phyloP scores from a whole-genome alignment of 2,797 vertebrate species.

The Mormyrus proboscirostris region DNA sequence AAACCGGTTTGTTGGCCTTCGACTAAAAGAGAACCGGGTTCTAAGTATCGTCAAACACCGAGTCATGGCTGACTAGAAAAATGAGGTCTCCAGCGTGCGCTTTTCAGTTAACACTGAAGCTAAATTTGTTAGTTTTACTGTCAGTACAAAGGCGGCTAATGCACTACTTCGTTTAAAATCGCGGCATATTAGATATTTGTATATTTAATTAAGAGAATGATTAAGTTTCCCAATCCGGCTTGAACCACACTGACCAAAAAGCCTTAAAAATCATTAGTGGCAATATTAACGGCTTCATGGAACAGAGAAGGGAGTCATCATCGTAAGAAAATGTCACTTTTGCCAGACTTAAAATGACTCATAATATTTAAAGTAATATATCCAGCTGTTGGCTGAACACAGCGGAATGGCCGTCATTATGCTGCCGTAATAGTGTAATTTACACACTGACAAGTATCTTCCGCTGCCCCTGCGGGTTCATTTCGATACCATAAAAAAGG shows the following conservation, averaged over 20 bases:
- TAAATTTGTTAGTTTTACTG: neutral
- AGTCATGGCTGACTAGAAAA: neutral
- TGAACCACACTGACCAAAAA: neutral
- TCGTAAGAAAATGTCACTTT: conserved; percentile 10
- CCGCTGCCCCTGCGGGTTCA: neutral
- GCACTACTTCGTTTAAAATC: neutral
- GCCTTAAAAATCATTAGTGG: neutral
- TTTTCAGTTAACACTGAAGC: neutral
- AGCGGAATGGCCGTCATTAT: conserved; percentile 2
- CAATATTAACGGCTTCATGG: conserved; percentile 1
- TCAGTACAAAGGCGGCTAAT: neutral
- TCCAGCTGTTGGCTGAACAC: conserved; percentile 10
- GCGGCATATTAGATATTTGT: neutral
- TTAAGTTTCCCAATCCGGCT: neutral
- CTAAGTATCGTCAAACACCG: neutral
- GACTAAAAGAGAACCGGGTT: neutral
- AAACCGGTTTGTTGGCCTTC: neutral
- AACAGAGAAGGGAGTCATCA: neutral
- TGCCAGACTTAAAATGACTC: conserved; percentile 11
- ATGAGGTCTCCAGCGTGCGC: neutral
- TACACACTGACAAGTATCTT: conserved; percentile 8
- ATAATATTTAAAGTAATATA: conserved; percentile 15
- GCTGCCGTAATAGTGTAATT: conserved; percentile 11
- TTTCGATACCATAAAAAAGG: conserved; percentile 2
- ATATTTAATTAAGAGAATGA: conserved; percentile 2